These are phyloP conservation scores for Leptinotarsa haldemani DNA, from an alignment of 2,888 invertebrate species.

Conservation along the genomic window DNA sequence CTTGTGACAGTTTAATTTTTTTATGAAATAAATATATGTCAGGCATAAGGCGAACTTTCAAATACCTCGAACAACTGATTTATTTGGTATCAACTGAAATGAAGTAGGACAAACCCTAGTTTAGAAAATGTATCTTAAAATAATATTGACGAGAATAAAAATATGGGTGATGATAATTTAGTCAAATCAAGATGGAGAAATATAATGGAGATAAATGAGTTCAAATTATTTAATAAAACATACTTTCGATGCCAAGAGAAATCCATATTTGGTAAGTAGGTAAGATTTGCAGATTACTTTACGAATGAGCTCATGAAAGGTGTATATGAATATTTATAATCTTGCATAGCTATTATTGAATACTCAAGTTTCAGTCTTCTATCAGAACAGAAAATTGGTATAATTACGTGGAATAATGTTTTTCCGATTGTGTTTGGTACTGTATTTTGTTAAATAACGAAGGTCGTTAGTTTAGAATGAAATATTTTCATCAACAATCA, in stretches of 20 bases:
- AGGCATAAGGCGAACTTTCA: too few species aligned
- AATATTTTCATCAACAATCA: too few species aligned
- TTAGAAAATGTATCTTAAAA: background rate
- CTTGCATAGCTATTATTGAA: conserved; percentile 10
- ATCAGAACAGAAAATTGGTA: background rate
- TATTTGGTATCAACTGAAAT: too few species aligned
- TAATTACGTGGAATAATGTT: background rate
- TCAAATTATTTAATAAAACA: conserved; percentile 19
- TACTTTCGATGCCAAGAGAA: conserved; percentile 27
- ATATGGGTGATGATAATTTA: background rate
- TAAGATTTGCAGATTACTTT: conserved; percentile 25
- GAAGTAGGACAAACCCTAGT: too few species aligned
- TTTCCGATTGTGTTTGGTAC: too few species aligned
- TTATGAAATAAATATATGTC: too few species aligned
- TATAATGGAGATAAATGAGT: conserved; percentile 3
- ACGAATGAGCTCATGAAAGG: conserved; percentile 18
- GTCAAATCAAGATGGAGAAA: background rate
- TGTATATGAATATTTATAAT: conserved; percentile 6
- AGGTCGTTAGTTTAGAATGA: too few species aligned
- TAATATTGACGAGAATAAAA: background rate
- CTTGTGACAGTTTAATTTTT: too few species aligned
- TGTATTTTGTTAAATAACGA: too few species aligned
- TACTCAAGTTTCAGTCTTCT: conserved; percentile 10
- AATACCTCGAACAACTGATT: too few species aligned
- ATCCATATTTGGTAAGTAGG: conserved; percentile 28